Percentiles rank a stretch among this genome's conserved stretches.
These are phyloP conservation scores for Proales similis DNA, from an alignment of 1,140 invertebrate species.

Conservation along the genomic window DNA sequence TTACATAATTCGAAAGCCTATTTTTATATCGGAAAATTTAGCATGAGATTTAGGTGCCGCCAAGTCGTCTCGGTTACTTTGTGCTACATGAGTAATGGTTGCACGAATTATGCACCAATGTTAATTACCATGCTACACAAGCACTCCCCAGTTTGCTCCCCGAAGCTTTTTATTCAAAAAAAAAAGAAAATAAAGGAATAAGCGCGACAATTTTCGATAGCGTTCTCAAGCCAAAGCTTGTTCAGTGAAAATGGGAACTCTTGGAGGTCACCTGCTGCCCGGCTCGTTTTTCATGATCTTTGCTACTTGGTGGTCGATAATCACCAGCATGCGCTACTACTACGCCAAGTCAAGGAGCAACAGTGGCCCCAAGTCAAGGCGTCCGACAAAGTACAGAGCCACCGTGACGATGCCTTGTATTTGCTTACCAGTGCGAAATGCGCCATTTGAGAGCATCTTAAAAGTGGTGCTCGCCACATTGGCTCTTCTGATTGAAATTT, in stretches of 20 bases:
- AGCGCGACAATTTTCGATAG: not conserved
- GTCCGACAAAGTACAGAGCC: conserved; percentile 38
- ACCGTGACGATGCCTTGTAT: conserved; percentile 9
- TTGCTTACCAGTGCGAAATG: conserved; percentile 12
- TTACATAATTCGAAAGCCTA: no score
- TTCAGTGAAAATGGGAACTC: conserved; percentile 49
- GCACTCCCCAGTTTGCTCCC: no score
- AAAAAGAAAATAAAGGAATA: no score
- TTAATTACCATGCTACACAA: no score
- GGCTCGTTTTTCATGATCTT: conserved; percentile 55
- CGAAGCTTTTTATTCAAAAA: no score
- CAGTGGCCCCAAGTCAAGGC: no score
- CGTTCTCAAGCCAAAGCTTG: not conserved
- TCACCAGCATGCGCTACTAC: conserved; percentile 48
- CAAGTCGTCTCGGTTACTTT: no score
- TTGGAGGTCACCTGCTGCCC: conserved; percentile 54
- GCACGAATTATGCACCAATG: no score
- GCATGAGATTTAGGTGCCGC: no score
- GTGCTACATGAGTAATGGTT: no score
- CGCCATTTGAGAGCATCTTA: conserved; percentile 19
- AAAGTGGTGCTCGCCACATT: conserved; percentile 3
- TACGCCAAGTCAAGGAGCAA: conserved; percentile 41
- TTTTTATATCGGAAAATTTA: no score
- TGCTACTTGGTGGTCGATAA: conserved; percentile 53
- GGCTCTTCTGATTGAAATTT: conserved; percentile 15